Conservation (phyloP, 1,140 invertebrate genomes). For the Meloidogyne floridensis region DNA sequence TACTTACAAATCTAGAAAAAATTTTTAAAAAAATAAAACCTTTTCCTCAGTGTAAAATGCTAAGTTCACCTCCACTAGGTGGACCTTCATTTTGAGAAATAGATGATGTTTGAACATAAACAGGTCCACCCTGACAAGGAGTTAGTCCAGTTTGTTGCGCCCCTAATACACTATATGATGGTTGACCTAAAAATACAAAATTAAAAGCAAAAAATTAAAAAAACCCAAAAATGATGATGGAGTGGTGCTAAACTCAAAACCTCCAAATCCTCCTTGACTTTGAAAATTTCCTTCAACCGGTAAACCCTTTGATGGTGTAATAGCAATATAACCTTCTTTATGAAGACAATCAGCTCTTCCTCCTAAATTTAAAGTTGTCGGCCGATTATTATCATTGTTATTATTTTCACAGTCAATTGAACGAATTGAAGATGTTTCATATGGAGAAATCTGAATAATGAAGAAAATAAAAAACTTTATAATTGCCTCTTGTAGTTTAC, state of each 20-base stretch:
- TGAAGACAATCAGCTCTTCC: not conserved
- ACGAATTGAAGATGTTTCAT: not conserved
- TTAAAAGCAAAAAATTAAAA: not conserved
- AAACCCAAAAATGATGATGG: not conserved
- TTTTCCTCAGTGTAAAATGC: constrained; percentile 2
- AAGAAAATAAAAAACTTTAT: not conserved
- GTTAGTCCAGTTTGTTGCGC: constrained; percentile 27
- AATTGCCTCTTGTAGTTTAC: too few species aligned
- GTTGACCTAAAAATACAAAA: not conserved
- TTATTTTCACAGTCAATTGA: not conserved
- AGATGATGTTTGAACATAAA: constrained; percentile 11
- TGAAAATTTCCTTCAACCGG: not conserved
- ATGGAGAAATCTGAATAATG: not conserved
- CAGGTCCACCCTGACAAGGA: constrained; percentile 22
- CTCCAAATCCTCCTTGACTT: not conserved
- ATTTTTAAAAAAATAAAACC: not conserved
- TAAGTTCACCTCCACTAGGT: constrained; percentile 20
- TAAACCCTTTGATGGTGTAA: not conserved
- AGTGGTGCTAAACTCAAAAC: too few species aligned
- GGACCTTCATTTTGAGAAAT: not conserved
- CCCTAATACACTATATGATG: constrained; percentile 15
- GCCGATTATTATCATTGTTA: not conserved
- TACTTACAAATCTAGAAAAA: not conserved
- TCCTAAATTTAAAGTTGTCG: not conserved
- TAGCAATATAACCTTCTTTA: not conserved